Conservation (phyloP, 2,797 vertebrate genomes). For the Microctenopoma stevenorrisi region DNA sequence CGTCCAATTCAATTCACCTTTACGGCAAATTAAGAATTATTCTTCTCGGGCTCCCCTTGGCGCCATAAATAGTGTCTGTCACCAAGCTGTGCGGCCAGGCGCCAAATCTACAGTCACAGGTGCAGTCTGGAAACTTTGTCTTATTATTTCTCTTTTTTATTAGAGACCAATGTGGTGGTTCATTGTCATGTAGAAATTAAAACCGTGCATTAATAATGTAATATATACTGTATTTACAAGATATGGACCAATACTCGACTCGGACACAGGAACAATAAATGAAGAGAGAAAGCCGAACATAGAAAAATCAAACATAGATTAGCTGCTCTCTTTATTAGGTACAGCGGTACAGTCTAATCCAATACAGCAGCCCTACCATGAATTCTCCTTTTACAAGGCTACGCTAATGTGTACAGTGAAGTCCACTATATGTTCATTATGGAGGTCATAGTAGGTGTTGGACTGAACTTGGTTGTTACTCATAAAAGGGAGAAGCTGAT, state of each 20-base stretch:
- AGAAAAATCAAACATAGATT: conserved; percentile 6
- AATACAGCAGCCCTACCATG: too few species aligned
- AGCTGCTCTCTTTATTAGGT: background rate
- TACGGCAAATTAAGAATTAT: conserved; percentile 71
- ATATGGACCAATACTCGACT: conserved; percentile 11
- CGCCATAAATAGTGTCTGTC: conserved; percentile 48
- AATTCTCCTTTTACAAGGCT: too few species aligned
- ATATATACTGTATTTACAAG: background rate
- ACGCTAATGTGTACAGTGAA: too few species aligned
- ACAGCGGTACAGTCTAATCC: too few species aligned
- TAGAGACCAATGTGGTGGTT: background rate
- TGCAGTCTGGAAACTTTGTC: conserved; percentile 26
- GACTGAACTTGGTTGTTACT: too few species aligned
- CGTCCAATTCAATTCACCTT: conserved; percentile 75
- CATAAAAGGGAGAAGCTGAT: too few species aligned
- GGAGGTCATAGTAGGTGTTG: too few species aligned
- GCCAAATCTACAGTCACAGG: conserved; percentile 29
- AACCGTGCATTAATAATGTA: background rate
- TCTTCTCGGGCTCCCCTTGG: conserved; percentile 48
- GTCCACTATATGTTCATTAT: too few species aligned
- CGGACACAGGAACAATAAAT: conserved; percentile 51
- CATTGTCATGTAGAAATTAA: background rate
- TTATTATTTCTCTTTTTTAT: background rate
- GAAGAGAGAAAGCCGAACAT: conserved; percentile 35
- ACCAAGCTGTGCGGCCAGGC: conserved; percentile 21